Evolutionary conservation across 2,888 invertebrate genomes (phyloP), one percentile per base, ranked within the genome.

Genomic region (Agrotis ipsilon): DNA sequence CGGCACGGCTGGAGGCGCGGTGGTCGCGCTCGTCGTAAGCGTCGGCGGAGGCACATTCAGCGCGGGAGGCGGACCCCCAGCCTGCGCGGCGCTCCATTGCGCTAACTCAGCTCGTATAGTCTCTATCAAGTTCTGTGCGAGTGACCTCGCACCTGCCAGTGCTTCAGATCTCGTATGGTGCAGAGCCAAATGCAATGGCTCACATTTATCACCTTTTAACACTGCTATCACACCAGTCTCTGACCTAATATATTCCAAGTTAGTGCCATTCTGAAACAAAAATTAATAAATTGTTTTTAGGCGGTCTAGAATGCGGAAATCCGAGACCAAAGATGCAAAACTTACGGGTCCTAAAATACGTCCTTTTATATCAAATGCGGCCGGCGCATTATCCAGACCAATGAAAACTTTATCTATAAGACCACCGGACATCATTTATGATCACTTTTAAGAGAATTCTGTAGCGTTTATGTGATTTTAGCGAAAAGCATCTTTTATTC

Each of bases 141-240:
- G 92, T 79, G 97, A 97, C 86, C 97, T 97, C 19, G 98, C 98
- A 82, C 97, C 97, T 78, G 97, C 97, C 54, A 98, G 92, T 59
- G 97, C 97, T 85, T 97, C 97, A 39, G 97, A 96, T 84, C 97
- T 97, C 16, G 97, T 97, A 94, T 98, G 98, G 88, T 98, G 98
- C 82, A 98, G 95, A 82, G 97, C 97, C 83, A 98, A 96, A 93
- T 98, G 98, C 87, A 98, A 94, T 1, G 98, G 98, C 88, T 98
- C 98, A 62, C 93, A 90, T 76, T 98, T 98, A 78, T 96, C 96
- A 60, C 97, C 97, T 87, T 98, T 96, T 79, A 98, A 92, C 16
- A 97, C 97, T 49, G 98, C 98, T 80, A 97, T 97, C 5, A 98
- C 98, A 39, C 98, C 98, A 6, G 98, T 98, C 92, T 98, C 98